A percentile compares a stretch with the other conserved stretches of the same genome.
These are phyloP conservation scores for Pelodiscus sinensis DNA, from an alignment of 2,113 vertebrate species.

Conservation along the genomic window DNA sequence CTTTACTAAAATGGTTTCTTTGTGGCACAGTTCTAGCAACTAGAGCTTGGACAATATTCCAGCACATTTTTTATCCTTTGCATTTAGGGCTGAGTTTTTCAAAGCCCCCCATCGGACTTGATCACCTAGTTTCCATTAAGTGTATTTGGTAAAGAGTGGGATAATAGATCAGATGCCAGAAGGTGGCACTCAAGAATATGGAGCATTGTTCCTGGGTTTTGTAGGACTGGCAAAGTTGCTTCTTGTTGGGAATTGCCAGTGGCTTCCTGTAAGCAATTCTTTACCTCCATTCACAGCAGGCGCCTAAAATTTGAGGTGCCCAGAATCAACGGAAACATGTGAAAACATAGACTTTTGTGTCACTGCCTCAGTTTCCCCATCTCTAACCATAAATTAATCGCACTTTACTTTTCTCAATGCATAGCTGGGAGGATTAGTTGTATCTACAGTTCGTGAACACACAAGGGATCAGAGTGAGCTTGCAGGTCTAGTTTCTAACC, in stretches of 20 bases:
- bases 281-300: neutral
- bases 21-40: neutral
- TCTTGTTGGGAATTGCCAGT: neutral
- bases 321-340: neutral
- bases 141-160: neutral
- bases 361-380: too few relatives aligned
- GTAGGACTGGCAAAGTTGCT: neutral
- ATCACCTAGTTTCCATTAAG: neutral
- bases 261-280: neutral
- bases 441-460: neutral
- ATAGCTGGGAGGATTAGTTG: neutral
- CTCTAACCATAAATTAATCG: neutral
- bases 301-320: neutral
- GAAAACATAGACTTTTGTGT: neutral
- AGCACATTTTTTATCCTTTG: neutral
- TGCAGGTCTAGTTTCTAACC: neutral
- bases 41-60: neutral
- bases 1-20: neutral
- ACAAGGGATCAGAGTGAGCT: neutral
- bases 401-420: neutral
- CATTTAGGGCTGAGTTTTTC: neutral
- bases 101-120: neutral
- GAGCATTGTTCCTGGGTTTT: neutral
- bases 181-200: constrained; percentile 58
- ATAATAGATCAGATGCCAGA: constrained; percentile 33